Base-by-base conservation (phyloP, 1,140 invertebrate species). In the Psilanteris sp. region DNA sequence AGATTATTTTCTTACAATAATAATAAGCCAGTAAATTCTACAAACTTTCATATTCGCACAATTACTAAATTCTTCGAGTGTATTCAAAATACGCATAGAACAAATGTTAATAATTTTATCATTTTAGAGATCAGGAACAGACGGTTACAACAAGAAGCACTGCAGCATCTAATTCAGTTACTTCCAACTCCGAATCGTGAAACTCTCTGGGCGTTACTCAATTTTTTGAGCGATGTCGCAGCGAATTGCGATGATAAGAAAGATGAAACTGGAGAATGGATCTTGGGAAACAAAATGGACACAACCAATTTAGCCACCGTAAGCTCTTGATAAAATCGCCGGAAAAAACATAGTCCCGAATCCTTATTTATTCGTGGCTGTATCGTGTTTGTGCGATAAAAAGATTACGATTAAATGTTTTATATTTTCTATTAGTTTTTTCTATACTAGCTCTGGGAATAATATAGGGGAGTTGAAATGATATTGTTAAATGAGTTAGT, bases 271-370 rank as follows among this genome's bases (percentile, higher is more conserved):
- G 92, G 92, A 24, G 90, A 92, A 68, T 89, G 92, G 87, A 62
- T 94, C 31, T 81, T 91, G 14, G 96, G 96, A 1, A 97, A 97
- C 89, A 97, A 96, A 90, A 98, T 98, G 96, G 95, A 97, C 83
- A 92, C 94, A 6, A 93, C 92, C 27, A 98, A 97, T 85, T 88
- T 98, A 61, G 96, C 96, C 0, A 98, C 96, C 2, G 86, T 87
- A 54, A 83, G 79, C n/a, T n/a, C n/a, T n/a, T n/a, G n/a, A n/a
- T n/a, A n/a, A n/a, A n/a, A n/a, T n/a, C n/a, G n/a, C n/a, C n/a
- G n/a, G n/a, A n/a, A n/a, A n/a, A n/a, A n/a, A n/a, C n/a, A n/a
- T n/a, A n/a, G n/a, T n/a, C n/a, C n/a, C n/a, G 20, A 50, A 39
- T 50, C 43, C 41, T 18, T 8, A 48, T 39, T 48, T 39, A 50